Evolutionary conservation across 2,888 invertebrate species (phyloP).

Genomic region (Cistogaster globosa): DNA sequence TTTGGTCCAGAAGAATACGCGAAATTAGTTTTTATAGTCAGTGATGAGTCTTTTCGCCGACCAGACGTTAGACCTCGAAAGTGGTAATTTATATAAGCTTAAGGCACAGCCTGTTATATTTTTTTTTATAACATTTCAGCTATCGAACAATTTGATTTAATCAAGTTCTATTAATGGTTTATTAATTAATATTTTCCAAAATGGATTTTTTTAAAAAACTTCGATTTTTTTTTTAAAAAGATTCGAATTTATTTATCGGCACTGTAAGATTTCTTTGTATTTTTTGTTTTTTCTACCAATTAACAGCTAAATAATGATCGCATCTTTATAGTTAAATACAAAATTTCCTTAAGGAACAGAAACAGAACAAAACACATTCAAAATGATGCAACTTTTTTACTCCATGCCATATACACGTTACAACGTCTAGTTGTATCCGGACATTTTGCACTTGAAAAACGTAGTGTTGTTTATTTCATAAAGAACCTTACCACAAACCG

Average conservation of each 20-base stretch:
- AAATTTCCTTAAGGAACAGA: conserved; percentile 54
- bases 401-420: conserved; percentile 21
- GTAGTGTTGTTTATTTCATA: conserved; percentile 23
- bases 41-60: too few species aligned
- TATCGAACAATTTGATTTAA: too few species aligned
- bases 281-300: conserved; percentile 17
- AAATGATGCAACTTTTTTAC: conserved; percentile 26
- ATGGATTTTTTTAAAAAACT: too few species aligned
- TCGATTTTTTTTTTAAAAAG: too few species aligned
- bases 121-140: too few species aligned
- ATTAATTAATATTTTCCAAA: too few species aligned
- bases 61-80: too few species aligned
- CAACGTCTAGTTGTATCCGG: conserved; percentile 31
- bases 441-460: conserved; percentile 46
- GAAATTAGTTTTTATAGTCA: too few species aligned
- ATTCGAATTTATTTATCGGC: background rate
- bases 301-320: conserved; percentile 59
- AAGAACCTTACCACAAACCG: conserved; percentile 43
- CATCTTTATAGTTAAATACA: conserved; percentile 53
- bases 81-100: too few species aligned
- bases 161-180: too few species aligned
- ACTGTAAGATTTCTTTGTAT: background rate
- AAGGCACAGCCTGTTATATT: too few species aligned
- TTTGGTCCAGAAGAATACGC: too few species aligned
- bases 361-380: background rate